A percentile compares a stretch with the other conserved stretches of the same genome.
Conservation (phyloP, 2,797 vertebrate genomes). For the Leptatherina wallacei region DNA sequence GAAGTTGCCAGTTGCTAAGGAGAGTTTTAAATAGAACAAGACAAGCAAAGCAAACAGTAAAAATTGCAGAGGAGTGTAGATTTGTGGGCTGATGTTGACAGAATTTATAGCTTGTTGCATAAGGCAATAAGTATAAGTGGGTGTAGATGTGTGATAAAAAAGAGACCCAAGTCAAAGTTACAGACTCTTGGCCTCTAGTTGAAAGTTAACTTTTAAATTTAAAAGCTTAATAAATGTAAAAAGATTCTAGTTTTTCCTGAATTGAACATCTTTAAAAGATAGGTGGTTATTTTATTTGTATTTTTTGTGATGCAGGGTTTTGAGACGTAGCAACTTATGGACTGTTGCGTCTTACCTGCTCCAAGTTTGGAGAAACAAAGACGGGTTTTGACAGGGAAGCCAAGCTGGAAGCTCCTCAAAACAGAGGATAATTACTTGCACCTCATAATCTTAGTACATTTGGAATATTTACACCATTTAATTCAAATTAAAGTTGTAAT, state of each 20-base stretch:
- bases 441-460: background rate
- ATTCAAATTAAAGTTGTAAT: no score
- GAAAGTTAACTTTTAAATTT: background rate
- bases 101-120: background rate
- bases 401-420: background rate
- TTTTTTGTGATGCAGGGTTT: background rate
- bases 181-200: background rate
- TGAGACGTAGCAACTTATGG: background rate
- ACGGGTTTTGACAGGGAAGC: background rate
- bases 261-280: background rate
- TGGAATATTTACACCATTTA: background rate
- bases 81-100: background rate
- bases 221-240: background rate
- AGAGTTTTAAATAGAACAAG: slow-evolving; percentile 13
- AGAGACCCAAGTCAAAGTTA: no score
- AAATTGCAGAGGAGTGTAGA: background rate
- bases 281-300: background rate
- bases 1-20: background rate
- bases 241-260: background rate
- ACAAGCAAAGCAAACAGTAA: background rate
- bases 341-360: background rate
- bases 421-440: background rate
- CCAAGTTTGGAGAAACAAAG: background rate
- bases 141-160: background rate
- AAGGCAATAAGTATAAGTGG: background rate